phyloP scores from a whole-genome alignment of 1,140 invertebrate species.

The Brachionus plicatilis region DNA sequence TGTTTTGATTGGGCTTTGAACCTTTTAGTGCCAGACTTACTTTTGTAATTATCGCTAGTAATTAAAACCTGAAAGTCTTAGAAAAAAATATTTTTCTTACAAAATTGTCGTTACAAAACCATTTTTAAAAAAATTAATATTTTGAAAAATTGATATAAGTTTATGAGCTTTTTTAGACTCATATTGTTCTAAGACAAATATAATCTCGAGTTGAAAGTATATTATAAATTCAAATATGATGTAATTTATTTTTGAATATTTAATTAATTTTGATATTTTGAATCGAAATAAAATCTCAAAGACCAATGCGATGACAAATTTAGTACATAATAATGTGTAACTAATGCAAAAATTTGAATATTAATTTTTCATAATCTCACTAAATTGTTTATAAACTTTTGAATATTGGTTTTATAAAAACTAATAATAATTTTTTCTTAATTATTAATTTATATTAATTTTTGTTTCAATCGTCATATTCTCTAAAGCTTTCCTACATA shows the following conservation, averaged over 20 bases:
- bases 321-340: background rate
- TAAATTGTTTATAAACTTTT: slow-evolving; percentile 31
- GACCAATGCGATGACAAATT: background rate
- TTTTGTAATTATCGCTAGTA: background rate
- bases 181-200: background rate
- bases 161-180: background rate
- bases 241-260: background rate
- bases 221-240: background rate
- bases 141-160: background rate
- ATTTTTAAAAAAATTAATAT: background rate
- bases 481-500: slow-evolving; percentile 8
- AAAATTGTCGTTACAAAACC: background rate
- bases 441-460: slow-evolving; percentile 12
- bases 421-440: slow-evolving; percentile 2
- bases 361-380: background rate
- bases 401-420: background rate
- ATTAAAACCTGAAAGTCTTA: background rate
- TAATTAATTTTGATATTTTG: background rate
- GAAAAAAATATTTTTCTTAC: background rate
- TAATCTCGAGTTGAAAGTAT: background rate
- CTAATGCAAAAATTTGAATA: slow-evolving; percentile 6
- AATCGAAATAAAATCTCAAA: background rate
- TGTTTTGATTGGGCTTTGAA: background rate
- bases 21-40: background rate
- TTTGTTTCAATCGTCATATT: background rate